Evolutionary conservation across 1,140 invertebrate species (phyloP), one percentile per base, ranked within the genome.

Genomic region (Lordiphosa stackelbergi): DNA sequence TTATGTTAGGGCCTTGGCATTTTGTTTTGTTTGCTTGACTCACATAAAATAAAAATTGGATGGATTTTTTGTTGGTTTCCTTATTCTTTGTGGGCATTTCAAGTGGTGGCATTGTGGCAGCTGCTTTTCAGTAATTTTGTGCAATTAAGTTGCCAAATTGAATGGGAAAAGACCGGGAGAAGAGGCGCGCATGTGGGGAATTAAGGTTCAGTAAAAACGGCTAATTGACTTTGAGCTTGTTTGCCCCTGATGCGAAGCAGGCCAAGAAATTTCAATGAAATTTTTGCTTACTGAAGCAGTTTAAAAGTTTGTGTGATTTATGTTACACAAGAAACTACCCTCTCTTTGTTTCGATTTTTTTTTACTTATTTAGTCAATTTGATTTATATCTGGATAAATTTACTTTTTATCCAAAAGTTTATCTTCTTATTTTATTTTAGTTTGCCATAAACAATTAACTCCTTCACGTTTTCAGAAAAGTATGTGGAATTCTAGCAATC

Each of bases 181-280:
- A 35, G 24, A 28, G 40, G 10, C 1, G 43, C 28, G 28, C 28
- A 31, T 31, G 8, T 7, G 56, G 62, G 52, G 57, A 59, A 56
- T 65, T 56, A 46, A 62, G 70, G 66, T 81, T 75, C 75, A 75
- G 54, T 47, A 42, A 55, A 75, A 75, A 63, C 71, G 71, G 77
- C 75, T 79, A 79, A 79, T 79, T 79, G 75, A 81, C 69, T 68
- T 81, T 52, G 42, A 64, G 75, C 71, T 37, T 64, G 51, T 49
- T 63, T 74, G 62, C 52, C 74, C 62, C 66, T 68, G 10, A 43
- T 19, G 40, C 24, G 31, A 49, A 36, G n/a, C 16, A 38, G 36
- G 19, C 9, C 22, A 38, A 12, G 36, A 10, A 49, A 35, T 49
- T 46, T 37, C 16, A 19, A 8, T 10, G 5, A 35, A 48, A 19